Conservation (phyloP, 2,888 invertebrate species). For the Stenotaenia linearis region DNA sequence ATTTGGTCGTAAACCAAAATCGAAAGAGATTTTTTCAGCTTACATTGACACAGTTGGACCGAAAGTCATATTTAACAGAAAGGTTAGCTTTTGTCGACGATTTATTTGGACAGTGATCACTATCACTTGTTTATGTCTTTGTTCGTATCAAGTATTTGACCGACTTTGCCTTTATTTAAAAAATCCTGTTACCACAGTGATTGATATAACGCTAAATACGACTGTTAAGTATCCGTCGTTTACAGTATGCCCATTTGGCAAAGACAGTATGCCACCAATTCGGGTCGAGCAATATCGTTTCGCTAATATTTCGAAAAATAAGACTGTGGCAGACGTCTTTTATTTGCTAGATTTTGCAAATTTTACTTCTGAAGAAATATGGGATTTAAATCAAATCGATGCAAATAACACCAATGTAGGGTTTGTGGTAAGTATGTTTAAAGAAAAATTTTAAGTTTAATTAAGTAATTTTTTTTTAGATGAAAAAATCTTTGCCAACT, state of each 20-base stretch:
- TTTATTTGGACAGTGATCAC: background rate
- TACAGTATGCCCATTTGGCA: conserved; percentile 29
- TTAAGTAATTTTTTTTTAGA: background rate
- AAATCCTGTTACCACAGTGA: background rate
- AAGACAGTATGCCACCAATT: background rate
- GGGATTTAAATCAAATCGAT: conserved; percentile 16
- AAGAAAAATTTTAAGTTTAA: too few relatives aligned
- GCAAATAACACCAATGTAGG: background rate
- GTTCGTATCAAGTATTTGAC: background rate
- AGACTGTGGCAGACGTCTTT: background rate
- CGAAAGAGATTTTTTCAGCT: background rate
- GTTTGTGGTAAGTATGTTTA: background rate
- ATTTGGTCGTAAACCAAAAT: background rate
- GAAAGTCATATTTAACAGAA: background rate
- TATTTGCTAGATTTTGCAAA: background rate
- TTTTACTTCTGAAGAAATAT: background rate
- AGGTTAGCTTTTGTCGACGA: background rate
- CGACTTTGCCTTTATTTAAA: background rate
- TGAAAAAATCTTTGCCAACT: background rate
- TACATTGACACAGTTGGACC: background rate
- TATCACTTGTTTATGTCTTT: background rate
- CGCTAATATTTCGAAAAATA: background rate
- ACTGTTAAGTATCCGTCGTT: conserved; percentile 26
- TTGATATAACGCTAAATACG: conserved; percentile 1
- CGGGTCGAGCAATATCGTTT: background rate